Evolutionary conservation across 2,113 vertebrate genomes (phyloP).

Genomic region (Gorsachius goisagi): DNA sequence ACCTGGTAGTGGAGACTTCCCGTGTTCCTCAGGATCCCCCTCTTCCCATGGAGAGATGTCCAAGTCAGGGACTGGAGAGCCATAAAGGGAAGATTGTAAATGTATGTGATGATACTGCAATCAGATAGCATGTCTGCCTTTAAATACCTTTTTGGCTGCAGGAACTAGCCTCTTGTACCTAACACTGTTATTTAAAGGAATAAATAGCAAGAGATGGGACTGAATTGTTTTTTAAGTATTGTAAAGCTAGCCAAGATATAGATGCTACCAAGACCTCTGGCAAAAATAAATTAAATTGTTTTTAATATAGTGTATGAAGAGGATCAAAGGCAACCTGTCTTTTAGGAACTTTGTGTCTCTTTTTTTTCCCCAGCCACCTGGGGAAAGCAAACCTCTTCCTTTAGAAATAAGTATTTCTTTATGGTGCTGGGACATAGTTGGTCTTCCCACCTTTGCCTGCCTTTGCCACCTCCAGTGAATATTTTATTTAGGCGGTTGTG

Average conservation of each 20-base stretch:
- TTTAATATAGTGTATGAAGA: constrained; percentile 9
- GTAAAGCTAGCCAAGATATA: constrained; percentile 5
- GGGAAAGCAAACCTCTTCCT: not conserved
- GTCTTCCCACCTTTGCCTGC: not conserved
- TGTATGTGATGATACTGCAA: not conserved
- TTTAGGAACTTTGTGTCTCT: not conserved
- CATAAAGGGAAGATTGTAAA: not conserved
- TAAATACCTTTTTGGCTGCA: constrained; percentile 27
- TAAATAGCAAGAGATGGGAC: constrained; percentile 4
- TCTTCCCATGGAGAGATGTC: not conserved
- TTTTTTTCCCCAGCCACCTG: not conserved
- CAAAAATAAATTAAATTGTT: constrained; percentile 1
- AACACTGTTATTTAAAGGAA: not conserved
- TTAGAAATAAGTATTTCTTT: not conserved
- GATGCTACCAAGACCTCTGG: constrained; percentile 24
- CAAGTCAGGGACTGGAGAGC: not conserved
- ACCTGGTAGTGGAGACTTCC: not conserved
- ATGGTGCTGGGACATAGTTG: not conserved
- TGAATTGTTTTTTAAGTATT: constrained; percentile 24
- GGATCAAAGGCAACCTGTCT: not conserved
- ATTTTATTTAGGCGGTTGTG: not conserved
- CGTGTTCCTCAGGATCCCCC: not conserved
- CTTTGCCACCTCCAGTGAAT: not conserved
- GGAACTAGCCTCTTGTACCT: not conserved
- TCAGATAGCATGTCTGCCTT: not conserved